These are phyloP conservation scores for Diadegma fenestrale DNA, from an alignment of 2,888 invertebrate genomes.

Conservation along the genomic window DNA sequence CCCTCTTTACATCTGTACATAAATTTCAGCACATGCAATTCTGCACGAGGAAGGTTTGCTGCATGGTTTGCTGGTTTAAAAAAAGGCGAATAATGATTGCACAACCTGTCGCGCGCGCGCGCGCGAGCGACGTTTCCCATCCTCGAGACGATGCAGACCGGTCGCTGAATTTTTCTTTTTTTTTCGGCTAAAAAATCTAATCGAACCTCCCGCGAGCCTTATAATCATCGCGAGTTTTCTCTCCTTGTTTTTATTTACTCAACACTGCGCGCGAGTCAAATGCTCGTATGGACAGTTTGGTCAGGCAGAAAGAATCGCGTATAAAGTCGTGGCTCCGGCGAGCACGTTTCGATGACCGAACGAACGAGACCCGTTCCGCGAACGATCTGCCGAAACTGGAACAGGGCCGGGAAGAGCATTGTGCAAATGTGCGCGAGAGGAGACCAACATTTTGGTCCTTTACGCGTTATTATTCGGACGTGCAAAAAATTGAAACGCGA, in stretches of 20 bases:
- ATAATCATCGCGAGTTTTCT: conserved; percentile 26
- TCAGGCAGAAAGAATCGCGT: too few species aligned
- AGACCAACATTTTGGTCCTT: conserved; percentile 40
- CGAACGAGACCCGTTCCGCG: conserved; percentile 68
- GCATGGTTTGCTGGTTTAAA: conserved; percentile 15
- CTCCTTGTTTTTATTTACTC: background rate
- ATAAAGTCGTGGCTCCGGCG: too few species aligned
- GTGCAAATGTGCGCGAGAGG: conserved; percentile 15
- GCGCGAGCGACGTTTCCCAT: conserved; percentile 40
- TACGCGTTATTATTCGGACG: conserved; percentile 7
- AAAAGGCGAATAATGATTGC: conserved; percentile 63
- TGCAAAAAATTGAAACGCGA: background rate
- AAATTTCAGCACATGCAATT: conserved; percentile 26
- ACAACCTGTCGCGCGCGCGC: conserved; percentile 55
- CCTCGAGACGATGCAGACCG: conserved; percentile 36
- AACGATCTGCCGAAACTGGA: conserved; percentile 65
- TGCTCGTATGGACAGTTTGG: too few species aligned
- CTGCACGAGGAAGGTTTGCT: background rate
- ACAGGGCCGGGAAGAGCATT: conserved; percentile 49
- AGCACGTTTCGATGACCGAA: conserved; percentile 70
- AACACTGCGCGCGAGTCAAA: background rate
- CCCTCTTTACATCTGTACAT: conserved; percentile 14
- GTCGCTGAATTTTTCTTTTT: conserved; percentile 18
- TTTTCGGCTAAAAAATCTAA: conserved; percentile 29
- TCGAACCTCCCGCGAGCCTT: conserved; percentile 36